Conservation (phyloP, 2,797 vertebrate genomes). For the Sparidentex hasta region DNA sequence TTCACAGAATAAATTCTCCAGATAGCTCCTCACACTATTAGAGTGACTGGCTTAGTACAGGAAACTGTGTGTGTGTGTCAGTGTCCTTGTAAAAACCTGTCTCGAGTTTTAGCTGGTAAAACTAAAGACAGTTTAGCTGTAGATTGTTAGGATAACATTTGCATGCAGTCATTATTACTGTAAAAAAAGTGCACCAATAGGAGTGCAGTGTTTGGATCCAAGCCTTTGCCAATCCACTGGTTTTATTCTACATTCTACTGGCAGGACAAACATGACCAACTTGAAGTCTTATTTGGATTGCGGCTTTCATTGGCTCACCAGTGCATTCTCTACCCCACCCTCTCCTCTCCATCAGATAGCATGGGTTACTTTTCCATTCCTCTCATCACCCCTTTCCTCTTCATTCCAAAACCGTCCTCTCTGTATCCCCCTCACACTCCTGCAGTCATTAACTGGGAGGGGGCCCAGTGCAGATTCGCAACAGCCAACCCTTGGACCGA, state of each 20-base stretch:
- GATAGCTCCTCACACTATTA: background rate
- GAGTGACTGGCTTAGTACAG: slow-evolving; percentile 17
- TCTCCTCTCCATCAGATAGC: slow-evolving; percentile 20
- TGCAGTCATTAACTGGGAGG: slow-evolving; percentile 37
- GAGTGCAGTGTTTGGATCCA: background rate
- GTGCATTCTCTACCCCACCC: background rate
- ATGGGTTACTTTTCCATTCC: slow-evolving; percentile 42
- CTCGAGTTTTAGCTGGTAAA: background rate
- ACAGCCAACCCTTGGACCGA: slow-evolving; percentile 35
- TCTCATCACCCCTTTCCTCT: slow-evolving; percentile 4
- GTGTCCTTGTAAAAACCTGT: background rate
- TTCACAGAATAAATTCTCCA: background rate
- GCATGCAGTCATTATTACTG: background rate
- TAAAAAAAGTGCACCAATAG: background rate
- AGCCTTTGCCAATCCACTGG: background rate
- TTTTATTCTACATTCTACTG: slow-evolving; percentile 2
- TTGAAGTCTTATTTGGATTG: slow-evolving; percentile 15
- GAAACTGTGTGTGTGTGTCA: background rate
- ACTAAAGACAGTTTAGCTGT: background rate
- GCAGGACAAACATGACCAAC: slow-evolving; percentile 6
- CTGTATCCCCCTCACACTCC: slow-evolving; percentile 16
- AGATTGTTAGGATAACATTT: background rate
- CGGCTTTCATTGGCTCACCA: background rate
- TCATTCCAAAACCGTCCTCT: slow-evolving; percentile 28
- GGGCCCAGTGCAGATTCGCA: slow-evolving; percentile 30